Base-by-base conservation (phyloP, 1,140 invertebrate species). In the Drosophila ananassae region DNA sequence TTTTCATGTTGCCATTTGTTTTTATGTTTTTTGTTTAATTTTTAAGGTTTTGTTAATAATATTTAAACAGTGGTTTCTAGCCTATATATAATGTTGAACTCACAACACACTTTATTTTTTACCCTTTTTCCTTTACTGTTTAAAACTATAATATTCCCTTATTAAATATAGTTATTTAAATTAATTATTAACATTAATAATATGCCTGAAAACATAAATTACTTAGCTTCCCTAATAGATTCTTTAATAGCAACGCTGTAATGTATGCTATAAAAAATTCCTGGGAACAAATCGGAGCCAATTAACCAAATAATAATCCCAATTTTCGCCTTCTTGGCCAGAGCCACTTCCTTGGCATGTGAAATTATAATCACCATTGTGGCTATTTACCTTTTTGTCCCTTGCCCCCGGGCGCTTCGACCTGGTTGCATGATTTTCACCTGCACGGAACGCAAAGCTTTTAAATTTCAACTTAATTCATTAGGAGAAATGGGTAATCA, bases 391-490 rank as follows among this genome's bases (percentile, higher is more conserved):
- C 48, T 56, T 61, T 28, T 71, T 41, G 13, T 37, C 4, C 25
- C 25, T 28, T 28, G 25, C 25, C 25, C 25, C 25, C 7, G 5
- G 5, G 25, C 12, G 34, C 10, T 12, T 3, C 10, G 2, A 37
- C 34, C 34, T n/a, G 10, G 53, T 85, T 61, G 74, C 81, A 85
- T 76, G 82, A 66, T 12, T 37, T 73, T 67, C 48, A 79, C 79
- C 48, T 73, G 75, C 69, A 52, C 7, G 34, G 12, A 17, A 48
- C 48, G 53, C 4, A 22, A 54, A 60, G 44, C 21, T 60, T 84
- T 77, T 51, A 75, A 75, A 72, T 51, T 51, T 3, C 60, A 81
- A 87, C 74, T 72, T 72, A 68, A 82, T 82, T 89, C 78, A 79
- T 85, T 85, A 89, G 73, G 52, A 61, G 66, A 81, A 81, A 82